Evolutionary conservation across 30 jellyfish, hydroid and myxozoan species (phyloP), one percentile per base, ranked within the genome.

Genomic region (Nemopilema nomurai): DNA sequence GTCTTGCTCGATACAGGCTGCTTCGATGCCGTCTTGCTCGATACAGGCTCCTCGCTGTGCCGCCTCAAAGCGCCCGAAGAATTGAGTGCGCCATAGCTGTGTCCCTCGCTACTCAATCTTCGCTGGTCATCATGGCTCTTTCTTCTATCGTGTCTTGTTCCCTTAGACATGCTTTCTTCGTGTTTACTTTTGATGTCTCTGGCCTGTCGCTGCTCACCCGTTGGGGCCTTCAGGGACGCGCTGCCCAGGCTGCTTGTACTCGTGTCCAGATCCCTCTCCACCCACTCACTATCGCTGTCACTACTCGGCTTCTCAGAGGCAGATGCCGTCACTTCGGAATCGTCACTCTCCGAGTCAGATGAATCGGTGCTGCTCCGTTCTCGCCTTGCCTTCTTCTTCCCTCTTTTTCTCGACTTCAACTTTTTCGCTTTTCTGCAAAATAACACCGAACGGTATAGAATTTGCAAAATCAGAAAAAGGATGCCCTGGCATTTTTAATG

Each of bases 261-360:
- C 16, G 26, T 51, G 22, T 86, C 85, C 30, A 69, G 33, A 18
- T 51, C 71, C 28, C 79, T 87, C 41, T 87, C 96, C 9, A 87
- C 87, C 96, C 96, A 87, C 51, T 87, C 96, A 66, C 49, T 91
- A 0, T 87, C 91, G 77, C 84, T 87, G 64, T 75, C 84, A 29
- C 86, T 68, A 41, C 76, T 87, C 62, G 87, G 88, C 28, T 71
- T 51, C 18, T 87, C 90, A 23, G 90, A 78, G 7, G 90, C 96
- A 0, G 90, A 80, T 25, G 50, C 96, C 1, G 96, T 78, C 24
- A 28, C 84, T 25, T 87, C 96, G 6, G 87, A 68, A 62, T 77
- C 96, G 57, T 28, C 7, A 50, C 71, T 41, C 27, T 76, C 74
- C 18, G 96, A 87, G 0, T 25, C 25, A 1, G 84, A 75, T 19